Evolutionary conservation across 1,140 invertebrate genomes (phyloP).

Genomic region (Diorhabda carinulata): DNA sequence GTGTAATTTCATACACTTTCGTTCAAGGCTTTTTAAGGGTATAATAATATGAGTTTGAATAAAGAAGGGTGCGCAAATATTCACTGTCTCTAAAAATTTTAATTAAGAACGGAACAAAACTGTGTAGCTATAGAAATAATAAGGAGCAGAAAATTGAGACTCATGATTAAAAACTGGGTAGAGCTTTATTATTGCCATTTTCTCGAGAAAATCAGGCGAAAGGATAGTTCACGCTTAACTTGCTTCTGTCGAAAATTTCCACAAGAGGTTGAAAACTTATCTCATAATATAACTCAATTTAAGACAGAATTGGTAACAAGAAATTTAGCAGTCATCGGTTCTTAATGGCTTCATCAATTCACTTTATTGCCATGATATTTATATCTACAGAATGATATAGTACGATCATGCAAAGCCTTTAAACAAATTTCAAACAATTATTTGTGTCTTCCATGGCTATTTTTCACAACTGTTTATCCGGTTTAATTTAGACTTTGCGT

Average conservation of each 20-base stretch:
- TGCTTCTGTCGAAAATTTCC: neutral
- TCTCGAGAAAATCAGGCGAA: neutral
- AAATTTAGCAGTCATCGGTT: constrained; percentile 2
- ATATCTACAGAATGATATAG: neutral
- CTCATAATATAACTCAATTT: neutral
- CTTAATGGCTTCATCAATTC: neutral
- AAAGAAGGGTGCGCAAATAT: no score
- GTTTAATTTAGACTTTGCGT: no score
- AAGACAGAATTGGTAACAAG: neutral
- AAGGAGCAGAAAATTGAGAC: neutral
- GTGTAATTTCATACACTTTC: no score
- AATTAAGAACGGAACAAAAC: no score
- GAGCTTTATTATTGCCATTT: neutral
- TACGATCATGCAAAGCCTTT: neutral
- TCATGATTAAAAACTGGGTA: neutral
- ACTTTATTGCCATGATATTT: neutral
- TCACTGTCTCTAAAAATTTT: no score
- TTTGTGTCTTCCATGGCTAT: no score
- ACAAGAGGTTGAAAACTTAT: neutral
- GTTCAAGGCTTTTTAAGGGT: no score
- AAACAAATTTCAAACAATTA: no score
- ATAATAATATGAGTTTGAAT: no score
- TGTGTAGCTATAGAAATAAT: neutral
- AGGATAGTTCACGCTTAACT: neutral
- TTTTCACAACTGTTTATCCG: no score